phyloP scores from a whole-genome alignment of 2,113 vertebrate species.

The Eulemur macaco region DNA sequence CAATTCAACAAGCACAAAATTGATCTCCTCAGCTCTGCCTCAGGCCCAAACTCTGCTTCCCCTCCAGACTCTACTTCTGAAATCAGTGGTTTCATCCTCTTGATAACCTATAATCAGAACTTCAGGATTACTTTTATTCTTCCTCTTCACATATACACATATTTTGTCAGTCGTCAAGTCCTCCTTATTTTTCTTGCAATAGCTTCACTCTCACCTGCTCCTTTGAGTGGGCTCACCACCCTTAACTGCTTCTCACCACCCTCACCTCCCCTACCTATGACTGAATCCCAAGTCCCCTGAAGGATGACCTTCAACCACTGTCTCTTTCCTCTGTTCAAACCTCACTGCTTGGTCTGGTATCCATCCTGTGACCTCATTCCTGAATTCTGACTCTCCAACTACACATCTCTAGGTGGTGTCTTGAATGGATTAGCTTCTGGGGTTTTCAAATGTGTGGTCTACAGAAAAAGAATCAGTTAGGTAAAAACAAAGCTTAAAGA shows the following conservation, averaged over 20 bases:
- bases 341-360: background rate
- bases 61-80: background rate
- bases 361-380: background rate
- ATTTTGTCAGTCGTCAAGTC: background rate
- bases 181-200: background rate
- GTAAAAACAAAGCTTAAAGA: background rate
- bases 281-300: background rate
- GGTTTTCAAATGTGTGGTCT: background rate
- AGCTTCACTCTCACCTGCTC: background rate
- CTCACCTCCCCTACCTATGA: background rate
- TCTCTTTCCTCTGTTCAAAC: background rate
- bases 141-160: background rate
- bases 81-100: background rate
- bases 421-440: background rate
- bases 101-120: background rate
- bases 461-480: background rate
- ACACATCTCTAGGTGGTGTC: background rate
- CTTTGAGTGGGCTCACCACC: background rate
- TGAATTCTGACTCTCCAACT: constrained; percentile 17
- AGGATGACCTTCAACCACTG: background rate
- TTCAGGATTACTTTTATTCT: background rate
- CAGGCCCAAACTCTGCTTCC: background rate
- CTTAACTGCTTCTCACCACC: background rate
- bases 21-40: background rate
- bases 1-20: background rate